Base-by-base conservation (phyloP, 23 tunicate species). In the Ascidia mentula region DNA sequence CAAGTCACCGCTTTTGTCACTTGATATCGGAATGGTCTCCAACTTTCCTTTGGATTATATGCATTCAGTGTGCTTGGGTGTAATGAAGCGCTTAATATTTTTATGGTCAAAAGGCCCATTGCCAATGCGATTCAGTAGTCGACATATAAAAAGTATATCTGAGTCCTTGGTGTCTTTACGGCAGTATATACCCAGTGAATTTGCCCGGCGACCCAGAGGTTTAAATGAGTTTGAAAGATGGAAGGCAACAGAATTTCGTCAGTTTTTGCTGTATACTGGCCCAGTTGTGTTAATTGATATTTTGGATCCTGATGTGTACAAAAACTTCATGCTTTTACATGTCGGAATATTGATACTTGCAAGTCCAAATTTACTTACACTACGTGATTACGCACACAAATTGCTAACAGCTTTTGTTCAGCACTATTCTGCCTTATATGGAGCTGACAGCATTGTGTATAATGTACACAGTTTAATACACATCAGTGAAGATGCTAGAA, bases 221-320 rank as follows among this genome's bases (percentile, higher is more conserved):
- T 45, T 85, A 36, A 24, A 40, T 32, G 82, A 85, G 42, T 34
- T 77, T 37, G 82, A 85, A 35, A 75, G 89, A 18, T 85, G 89
- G 82, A 85, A 85, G 45, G 89, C 82, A 33, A 69, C 82, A 69
- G 89, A 85, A 39, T 77, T 69, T 70, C 77, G 78, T 1, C 77
- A 69, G 46, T 77, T 85, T 85, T 45, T 85, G 36, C 31, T 85
- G 26, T 77, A 85, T 69, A 70, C 74, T 32, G 82, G 77, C 36
- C 72, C 80, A 32, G 81, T 78, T 32, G 77, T 59, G 39, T 42
- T 77, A 33, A 70, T 61, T 32, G 42, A 72, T 26, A 35, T 30
- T 33, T 31, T 85, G n/a, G 38, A 38, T 36, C 34, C 31, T 3
- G 20, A 71, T n/a, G 26, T 85, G 34, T 85, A 85, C 69, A 34